A percentile compares a stretch with the other conserved stretches of the same genome.
Conservation (phyloP, 2,113 vertebrate genomes). For the Formicarius rufipectus region DNA sequence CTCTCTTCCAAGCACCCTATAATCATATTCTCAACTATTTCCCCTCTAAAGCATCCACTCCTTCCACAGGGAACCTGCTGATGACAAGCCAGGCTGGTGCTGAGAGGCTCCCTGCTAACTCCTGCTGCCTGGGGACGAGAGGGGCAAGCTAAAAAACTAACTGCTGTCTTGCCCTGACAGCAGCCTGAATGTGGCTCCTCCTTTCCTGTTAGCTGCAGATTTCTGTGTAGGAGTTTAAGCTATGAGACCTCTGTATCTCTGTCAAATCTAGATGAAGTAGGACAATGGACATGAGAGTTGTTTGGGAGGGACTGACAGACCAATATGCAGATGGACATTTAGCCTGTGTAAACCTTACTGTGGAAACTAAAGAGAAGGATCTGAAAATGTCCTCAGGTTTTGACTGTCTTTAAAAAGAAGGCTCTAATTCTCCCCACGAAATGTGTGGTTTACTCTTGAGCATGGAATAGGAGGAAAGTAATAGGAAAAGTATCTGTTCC, state of each 20-base stretch:
- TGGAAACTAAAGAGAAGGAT: background rate
- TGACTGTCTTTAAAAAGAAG: background rate
- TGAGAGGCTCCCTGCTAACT: background rate
- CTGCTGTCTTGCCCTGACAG: background rate
- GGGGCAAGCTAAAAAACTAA: background rate
- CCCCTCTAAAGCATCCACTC: background rate
- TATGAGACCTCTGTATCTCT: background rate
- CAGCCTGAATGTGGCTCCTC: fast-evolving
- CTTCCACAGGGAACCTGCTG: background rate
- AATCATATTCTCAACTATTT: background rate
- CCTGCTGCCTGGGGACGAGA: background rate
- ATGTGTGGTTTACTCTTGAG: background rate
- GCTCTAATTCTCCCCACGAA: background rate
- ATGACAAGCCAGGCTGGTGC: background rate
- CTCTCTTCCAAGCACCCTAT: background rate
- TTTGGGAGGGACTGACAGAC: background rate
- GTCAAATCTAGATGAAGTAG: background rate
- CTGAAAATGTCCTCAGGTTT: background rate
- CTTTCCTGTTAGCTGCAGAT: background rate
- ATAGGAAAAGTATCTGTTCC: background rate
- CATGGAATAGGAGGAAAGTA: background rate
- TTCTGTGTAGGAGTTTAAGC: background rate
- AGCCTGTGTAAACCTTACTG: background rate
- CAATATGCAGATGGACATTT: background rate
- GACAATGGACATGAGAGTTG: background rate